Percentiles rank a stretch among this genome's conserved stretches.
Evolutionary conservation across 2,113 vertebrate species (phyloP).

Genomic region (Mus musculus): GRCm39 chr19:22667001-22667500

Average conservation of each 20-base stretch:
- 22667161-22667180: constrained; percentile 4
- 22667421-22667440: constrained; percentile 1
- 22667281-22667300: background rate
- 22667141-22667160: constrained; percentile 22
- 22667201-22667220: constrained; percentile 64
- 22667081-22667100: constrained; percentile 11
- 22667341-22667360: constrained; percentile 21
- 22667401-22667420: constrained; percentile 34
- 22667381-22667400: background rate
- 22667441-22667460: background rate
- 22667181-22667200: background rate
- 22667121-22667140: constrained; percentile 12
- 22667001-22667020: background rate
- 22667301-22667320: background rate
- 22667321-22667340: background rate
- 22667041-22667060: background rate
- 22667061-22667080: background rate
- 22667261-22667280: background rate
- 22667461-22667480: background rate
- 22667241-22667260: background rate
- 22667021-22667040: background rate
- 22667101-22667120: constrained; percentile 47
- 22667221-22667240: constrained; percentile 68
- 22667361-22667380: background rate
- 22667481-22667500: background rate